phyloP scores from a whole-genome alignment of 2,888 invertebrate genomes.

The Onchidella celtica region DNA sequence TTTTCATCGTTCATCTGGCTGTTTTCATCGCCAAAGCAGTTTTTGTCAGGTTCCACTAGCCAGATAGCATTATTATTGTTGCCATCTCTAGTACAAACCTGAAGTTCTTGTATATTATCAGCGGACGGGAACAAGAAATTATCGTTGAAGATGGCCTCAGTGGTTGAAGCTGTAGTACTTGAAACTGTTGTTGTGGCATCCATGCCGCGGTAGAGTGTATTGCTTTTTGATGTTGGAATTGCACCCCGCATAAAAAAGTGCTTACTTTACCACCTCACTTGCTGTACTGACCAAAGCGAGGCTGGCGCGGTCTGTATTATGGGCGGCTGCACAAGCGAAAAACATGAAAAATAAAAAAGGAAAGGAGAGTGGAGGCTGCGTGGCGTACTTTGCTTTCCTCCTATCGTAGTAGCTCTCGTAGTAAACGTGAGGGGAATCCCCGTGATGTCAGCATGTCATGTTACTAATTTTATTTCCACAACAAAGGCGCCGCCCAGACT shows the following conservation, averaged over 20 bases:
- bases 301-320: constrained; percentile 19
- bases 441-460: constrained; percentile 43
- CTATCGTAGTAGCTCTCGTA: constrained; percentile 35
- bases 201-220: no score
- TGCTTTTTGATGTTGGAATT: no score
- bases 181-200: no score
- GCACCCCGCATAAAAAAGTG: no score
- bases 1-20: background rate
- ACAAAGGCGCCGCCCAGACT: constrained; percentile 39
- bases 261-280: no score
- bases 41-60: background rate
- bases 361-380: constrained; percentile 41
- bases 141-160: background rate
- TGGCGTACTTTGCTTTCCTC: background rate
- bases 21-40: background rate
- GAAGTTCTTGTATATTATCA: no score
- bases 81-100: background rate
- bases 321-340: constrained; percentile 11
- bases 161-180: no score
- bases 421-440: constrained; percentile 38
- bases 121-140: background rate
- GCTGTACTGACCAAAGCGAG: background rate
- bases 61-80: constrained; percentile 3
- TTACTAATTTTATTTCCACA: constrained; percentile 30
- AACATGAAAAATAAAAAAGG: constrained; percentile 22